Conservation (phyloP, 1,140 invertebrate species). For the Archivesica marissinica region DNA sequence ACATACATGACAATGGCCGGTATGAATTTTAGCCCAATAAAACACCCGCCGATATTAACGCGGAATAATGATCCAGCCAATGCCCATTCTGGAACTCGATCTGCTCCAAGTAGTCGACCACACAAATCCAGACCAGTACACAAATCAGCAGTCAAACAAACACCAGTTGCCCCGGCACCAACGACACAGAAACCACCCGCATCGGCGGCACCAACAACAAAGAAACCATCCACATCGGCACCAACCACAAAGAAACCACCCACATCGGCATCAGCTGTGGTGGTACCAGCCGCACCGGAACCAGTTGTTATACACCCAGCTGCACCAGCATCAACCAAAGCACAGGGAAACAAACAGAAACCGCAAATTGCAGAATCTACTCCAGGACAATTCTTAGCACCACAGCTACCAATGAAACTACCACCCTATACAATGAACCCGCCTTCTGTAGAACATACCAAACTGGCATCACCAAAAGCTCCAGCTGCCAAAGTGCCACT, state of each 20-base stretch:
- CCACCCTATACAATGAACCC: too few relatives aligned
- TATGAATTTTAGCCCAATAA: neutral
- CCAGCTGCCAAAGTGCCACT: too few relatives aligned
- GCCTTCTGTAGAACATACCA: too few relatives aligned
- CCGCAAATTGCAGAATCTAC: too few relatives aligned
- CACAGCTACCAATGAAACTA: too few relatives aligned
- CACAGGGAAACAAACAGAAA: too few relatives aligned
- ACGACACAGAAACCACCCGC: neutral
- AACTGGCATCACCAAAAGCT: too few relatives aligned
- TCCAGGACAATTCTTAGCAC: too few relatives aligned
- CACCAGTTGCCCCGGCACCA: neutral
- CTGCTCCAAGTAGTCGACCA: neutral
- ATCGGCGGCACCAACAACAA: neutral
- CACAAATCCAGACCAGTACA: neutral
- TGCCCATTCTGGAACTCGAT: too few relatives aligned
- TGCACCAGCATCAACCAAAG: too few relatives aligned
- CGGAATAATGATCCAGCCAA: neutral
- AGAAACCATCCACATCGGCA: neutral
- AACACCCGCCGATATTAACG: neutral
- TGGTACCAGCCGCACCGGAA: too few relatives aligned
- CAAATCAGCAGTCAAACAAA: neutral
- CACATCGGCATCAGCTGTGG: neutral
- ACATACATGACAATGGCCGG: neutral
- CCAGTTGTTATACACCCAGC: too few relatives aligned
- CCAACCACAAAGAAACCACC: neutral